A percentile compares a stretch with the other conserved stretches of the same genome.
Conservation (phyloP, 1,140 invertebrate species). For the Hypsibius dujardini region DNA sequence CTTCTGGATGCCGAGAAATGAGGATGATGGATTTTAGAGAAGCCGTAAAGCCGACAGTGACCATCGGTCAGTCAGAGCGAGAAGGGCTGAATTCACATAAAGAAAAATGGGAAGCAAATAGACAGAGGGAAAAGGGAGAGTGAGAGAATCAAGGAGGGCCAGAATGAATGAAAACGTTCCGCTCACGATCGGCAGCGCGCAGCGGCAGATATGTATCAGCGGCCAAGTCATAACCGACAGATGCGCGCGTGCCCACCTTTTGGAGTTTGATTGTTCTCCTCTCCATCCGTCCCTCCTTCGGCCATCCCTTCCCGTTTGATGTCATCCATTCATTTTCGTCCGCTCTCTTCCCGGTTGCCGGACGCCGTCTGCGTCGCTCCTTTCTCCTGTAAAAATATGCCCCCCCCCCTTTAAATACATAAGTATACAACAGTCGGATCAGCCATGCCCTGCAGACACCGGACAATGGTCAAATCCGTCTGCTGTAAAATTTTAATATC, state of each 20-base stretch:
- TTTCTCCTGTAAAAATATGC: too few species aligned
- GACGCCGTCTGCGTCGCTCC: too few species aligned
- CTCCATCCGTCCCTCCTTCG: constrained; percentile 1
- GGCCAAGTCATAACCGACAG: constrained; percentile 13
- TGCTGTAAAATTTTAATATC: too few species aligned
- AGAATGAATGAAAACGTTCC: background rate
- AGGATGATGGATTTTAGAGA: background rate
- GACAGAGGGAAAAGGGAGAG: background rate
- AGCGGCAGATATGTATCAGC: constrained; percentile 13
- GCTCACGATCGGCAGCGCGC: constrained; percentile 7
- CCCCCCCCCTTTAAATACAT: too few species aligned
- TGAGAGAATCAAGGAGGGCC: background rate
- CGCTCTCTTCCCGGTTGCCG: too few species aligned
- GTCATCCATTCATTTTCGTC: too few species aligned
- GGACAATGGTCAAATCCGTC: too few species aligned
- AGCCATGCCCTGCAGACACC: too few species aligned
- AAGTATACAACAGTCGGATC: too few species aligned
- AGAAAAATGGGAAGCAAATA: too few species aligned
- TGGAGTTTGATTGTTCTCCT: background rate
- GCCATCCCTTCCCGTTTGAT: background rate
- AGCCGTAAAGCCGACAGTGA: background rate
- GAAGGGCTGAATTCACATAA: background rate
- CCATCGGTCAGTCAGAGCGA: background rate
- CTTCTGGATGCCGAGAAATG: background rate
- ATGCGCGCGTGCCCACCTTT: constrained; percentile 4